Percentiles rank a stretch among this genome's conserved stretches.
phyloP scores from a whole-genome alignment of 37 sponge, comb jelly and placozoan species.

The Halisarca cf. caerulea region DNA sequence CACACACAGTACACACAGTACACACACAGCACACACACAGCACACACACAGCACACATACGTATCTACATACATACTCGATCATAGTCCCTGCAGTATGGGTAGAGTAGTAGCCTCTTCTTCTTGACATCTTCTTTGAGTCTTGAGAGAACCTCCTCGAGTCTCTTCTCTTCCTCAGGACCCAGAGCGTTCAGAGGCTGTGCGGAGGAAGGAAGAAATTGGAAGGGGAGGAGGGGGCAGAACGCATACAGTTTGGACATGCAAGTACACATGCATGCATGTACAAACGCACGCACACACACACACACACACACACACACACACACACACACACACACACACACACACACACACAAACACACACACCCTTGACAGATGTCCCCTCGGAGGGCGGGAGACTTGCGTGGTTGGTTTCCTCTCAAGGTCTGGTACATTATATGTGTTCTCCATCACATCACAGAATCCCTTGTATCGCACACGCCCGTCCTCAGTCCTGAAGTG shows the following conservation, averaged over 20 bases:
- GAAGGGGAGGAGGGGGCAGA: too few species aligned
- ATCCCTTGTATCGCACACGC: slow-evolving; percentile 78
- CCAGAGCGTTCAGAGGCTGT: slow-evolving; percentile 57
- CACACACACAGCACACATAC: too few species aligned
- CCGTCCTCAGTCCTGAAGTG: slow-evolving; percentile 66
- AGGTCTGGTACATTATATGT: slow-evolving; percentile 82
- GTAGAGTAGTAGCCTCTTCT: slow-evolving; percentile 67
- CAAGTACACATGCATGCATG: neutral
- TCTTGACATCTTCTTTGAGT: slow-evolving; percentile 59
- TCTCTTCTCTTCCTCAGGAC: slow-evolving; percentile 50
- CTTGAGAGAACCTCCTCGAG: slow-evolving; percentile 57
- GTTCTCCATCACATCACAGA: slow-evolving; percentile 91
- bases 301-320: neutral
- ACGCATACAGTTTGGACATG: too few species aligned
- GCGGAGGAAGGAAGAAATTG: too few species aligned
- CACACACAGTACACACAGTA: too few species aligned
- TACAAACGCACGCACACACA: neutral
- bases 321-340: slow-evolving; percentile 1
- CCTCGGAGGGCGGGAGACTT: slow-evolving; percentile 66
- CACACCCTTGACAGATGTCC: slow-evolving; percentile 76
- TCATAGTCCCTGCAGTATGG: slow-evolving; percentile 92
- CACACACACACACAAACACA: neutral
- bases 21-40: too few species aligned
- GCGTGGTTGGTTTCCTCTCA: slow-evolving; percentile 80
- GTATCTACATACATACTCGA: slow-evolving; percentile 61